Evolutionary conservation across 2,888 invertebrate species (phyloP).

Genomic region (Euproctis similis): DNA sequence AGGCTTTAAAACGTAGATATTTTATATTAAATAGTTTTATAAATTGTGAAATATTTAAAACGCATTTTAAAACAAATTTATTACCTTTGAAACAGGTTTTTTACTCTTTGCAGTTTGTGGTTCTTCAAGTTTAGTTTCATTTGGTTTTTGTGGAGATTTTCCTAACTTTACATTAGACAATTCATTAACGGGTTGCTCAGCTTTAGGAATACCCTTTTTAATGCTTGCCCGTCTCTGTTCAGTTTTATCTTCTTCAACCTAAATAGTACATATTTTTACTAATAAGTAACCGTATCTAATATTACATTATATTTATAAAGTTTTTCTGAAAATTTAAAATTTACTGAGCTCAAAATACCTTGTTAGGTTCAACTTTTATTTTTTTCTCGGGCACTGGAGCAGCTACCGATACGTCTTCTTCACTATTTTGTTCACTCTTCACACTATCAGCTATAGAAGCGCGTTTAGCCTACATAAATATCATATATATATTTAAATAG

Average conservation of each 20-base stretch:
- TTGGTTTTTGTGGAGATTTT: conserved; percentile 51
- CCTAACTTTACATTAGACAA: conserved; percentile 57
- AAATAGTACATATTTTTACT: conserved; percentile 1
- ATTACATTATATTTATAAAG: background rate
- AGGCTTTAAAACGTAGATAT: conserved; percentile 36
- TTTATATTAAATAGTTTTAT: background rate
- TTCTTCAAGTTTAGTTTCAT: conserved; percentile 51
- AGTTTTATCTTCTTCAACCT: conserved; percentile 54
- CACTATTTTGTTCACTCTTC: conserved; percentile 61
- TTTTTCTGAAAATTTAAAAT: background rate
- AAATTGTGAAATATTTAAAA: too few relatives aligned
- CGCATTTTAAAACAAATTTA: too few relatives aligned
- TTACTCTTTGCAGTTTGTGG: conserved; percentile 57
- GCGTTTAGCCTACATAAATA: conserved; percentile 55
- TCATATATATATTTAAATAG: conserved; percentile 3
- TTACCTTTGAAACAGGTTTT: conserved; percentile 59
- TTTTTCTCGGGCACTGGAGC: conserved; percentile 55
- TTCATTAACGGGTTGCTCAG: conserved; percentile 63
- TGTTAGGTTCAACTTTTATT: conserved; percentile 43
- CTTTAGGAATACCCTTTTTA: conserved; percentile 59
- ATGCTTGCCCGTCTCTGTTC: conserved; percentile 52
- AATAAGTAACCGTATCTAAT: background rate
- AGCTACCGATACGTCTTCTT: conserved; percentile 56
- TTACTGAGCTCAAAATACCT: conserved; percentile 31
- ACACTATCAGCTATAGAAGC: conserved; percentile 60